These are phyloP conservation scores for Spisula solida DNA, from an alignment of 2,888 invertebrate species.

Conservation along the genomic window DNA sequence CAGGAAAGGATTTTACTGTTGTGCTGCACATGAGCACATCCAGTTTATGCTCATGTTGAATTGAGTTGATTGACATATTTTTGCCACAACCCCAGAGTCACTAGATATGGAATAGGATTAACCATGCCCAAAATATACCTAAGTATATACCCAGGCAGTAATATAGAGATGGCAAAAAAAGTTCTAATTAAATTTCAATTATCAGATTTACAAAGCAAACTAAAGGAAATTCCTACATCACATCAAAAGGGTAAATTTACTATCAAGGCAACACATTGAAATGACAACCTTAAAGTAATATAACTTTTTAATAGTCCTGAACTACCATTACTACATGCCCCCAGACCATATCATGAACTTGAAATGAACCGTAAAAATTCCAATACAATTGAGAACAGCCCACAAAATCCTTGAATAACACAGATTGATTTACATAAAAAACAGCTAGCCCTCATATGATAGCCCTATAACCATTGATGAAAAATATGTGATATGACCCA, in stretches of 20 bases:
- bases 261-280: not conserved
- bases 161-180: too few relatives aligned
- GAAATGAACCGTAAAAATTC: not conserved
- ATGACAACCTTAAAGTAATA: not conserved
- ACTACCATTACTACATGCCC: slow-evolving; percentile 2
- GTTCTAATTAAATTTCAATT: too few relatives aligned
- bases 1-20: too few relatives aligned
- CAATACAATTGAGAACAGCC: not conserved
- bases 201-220: too few relatives aligned
- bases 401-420: not conserved
- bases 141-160: too few relatives aligned
- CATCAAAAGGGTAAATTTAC: not conserved
- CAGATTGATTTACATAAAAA: slow-evolving; percentile 7
- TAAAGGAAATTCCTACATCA: not conserved
- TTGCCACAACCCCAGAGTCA: too few relatives aligned
- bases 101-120: too few relatives aligned
- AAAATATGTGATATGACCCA: slow-evolving; percentile 16
- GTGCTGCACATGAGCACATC: too few relatives aligned
- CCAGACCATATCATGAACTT: not conserved
- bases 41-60: too few relatives aligned
- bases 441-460: not conserved
- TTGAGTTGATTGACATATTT: too few relatives aligned
- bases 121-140: too few relatives aligned
- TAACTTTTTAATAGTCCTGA: not conserved
- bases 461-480: not conserved